These are phyloP conservation scores for Lasioglossum zephyrum DNA, from an alignment of 2,888 invertebrate species.

Conservation along the genomic window DNA sequence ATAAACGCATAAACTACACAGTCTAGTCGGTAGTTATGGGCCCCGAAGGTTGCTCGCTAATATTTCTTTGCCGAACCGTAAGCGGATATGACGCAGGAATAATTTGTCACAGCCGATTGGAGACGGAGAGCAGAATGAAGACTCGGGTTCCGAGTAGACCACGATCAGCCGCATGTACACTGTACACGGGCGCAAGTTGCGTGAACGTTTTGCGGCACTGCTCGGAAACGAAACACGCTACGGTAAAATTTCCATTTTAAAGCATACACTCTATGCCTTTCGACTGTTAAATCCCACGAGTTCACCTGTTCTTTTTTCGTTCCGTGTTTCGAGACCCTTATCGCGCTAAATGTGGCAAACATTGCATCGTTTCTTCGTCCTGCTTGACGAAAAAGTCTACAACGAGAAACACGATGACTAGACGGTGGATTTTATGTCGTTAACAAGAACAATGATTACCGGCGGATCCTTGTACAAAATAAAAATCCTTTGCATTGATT, in stretches of 20 bases:
- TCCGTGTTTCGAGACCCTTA: background rate
- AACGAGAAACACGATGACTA: background rate
- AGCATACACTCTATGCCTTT: background rate
- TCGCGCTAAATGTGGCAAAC: background rate
- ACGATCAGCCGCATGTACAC: constrained; percentile 34
- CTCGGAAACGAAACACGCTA: background rate
- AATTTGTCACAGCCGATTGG: constrained; percentile 80
- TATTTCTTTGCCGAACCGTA: constrained; percentile 51
- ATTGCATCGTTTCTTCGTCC: background rate
- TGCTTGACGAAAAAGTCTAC: background rate
- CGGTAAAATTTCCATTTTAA: constrained; percentile 5
- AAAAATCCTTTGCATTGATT: too few relatives aligned
- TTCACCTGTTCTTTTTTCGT: background rate
- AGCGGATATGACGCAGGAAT: constrained; percentile 80
- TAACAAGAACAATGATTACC: too few relatives aligned
- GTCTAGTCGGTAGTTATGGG: background rate
- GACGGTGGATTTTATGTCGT: background rate
- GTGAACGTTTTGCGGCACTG: background rate
- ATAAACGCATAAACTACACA: background rate
- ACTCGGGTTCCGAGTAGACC: constrained; percentile 65
- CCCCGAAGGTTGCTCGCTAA: constrained; percentile 21
- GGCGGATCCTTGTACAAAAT: too few relatives aligned
- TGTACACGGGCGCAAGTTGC: background rate
- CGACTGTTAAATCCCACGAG: constrained; percentile 4
- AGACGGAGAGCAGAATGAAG: constrained; percentile 72